Conservation (phyloP, 2,888 invertebrate species). For the Zhengitettix transpicula region DNA sequence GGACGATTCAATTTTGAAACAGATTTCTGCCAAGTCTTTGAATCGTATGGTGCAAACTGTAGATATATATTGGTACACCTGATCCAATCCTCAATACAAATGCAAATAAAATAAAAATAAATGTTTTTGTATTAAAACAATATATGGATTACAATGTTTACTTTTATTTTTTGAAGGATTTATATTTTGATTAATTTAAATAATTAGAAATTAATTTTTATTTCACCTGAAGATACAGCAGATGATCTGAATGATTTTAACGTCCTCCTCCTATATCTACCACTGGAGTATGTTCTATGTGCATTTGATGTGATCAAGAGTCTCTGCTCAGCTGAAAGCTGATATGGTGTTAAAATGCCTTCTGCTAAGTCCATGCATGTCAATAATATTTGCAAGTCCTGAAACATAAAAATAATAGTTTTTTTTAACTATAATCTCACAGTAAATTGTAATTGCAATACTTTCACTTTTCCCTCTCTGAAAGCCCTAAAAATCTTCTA, state of each 20-base stretch:
- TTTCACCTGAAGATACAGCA: not conserved
- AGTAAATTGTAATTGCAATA: too few relatives aligned
- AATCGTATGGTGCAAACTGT: too few relatives aligned
- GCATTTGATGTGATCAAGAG: constrained; percentile 27
- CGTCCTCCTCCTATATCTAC: constrained; percentile 7
- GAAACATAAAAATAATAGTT: constrained; percentile 9
- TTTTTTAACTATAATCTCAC: not conserved
- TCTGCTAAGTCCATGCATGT: constrained; percentile 47
- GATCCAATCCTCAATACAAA: not conserved
- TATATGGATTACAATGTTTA: too few relatives aligned
- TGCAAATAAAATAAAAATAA: not conserved
- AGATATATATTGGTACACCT: too few relatives aligned
- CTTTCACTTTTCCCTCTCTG: too few relatives aligned
- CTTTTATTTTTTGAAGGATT: too few relatives aligned
- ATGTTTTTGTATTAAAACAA: not conserved
- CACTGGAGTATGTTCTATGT: not conserved
- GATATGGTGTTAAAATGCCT: constrained; percentile 39
- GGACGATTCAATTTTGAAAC: too few relatives aligned
- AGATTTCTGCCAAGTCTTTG: too few relatives aligned
- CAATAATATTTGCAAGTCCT: constrained; percentile 40
- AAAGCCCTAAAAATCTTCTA: too few relatives aligned
- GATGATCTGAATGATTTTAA: constrained; percentile 13
- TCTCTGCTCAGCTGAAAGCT: constrained; percentile 46
- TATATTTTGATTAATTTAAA: too few relatives aligned
- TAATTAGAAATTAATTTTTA: too few relatives aligned